phyloP scores from a whole-genome alignment of 2,797 vertebrate species.

The Babyrousa celebensis region DNA sequence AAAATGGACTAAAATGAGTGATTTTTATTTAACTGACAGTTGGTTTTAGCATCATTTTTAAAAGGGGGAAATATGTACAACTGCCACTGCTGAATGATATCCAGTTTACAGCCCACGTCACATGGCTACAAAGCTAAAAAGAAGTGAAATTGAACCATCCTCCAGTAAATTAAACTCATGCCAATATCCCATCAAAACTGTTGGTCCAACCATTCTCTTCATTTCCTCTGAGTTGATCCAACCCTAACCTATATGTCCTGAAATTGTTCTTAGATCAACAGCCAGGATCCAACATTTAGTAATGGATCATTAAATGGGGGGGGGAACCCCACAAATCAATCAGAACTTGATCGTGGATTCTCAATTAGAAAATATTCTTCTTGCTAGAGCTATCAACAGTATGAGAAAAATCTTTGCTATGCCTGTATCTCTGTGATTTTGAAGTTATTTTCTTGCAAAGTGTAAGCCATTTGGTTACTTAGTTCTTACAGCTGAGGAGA shows the following conservation, averaged over 20 bases:
- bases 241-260: neutral
- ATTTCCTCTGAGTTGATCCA: neutral
- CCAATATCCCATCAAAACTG: conserved; percentile 1
- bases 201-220: neutral
- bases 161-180: conserved; percentile 56
- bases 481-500: neutral
- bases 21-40: conserved; percentile 38
- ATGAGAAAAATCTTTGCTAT: neutral
- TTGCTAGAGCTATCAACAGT: neutral
- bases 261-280: conserved; percentile 48
- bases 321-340: neutral
- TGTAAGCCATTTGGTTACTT: neutral
- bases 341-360: neutral
- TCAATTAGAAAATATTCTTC: neutral
- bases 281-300: neutral
- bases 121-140: conserved; percentile 43
- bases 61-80: neutral
- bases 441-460: conserved; percentile 56
- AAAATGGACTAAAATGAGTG: neutral
- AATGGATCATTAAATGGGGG: neutral
- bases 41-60: neutral
- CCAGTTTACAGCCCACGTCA: conserved; percentile 14
- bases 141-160: conserved; percentile 52
- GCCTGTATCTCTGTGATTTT: neutral
- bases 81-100: conserved; percentile 42